Evolutionary conservation across 23 tunicate genomes (phyloP), one percentile per base, ranked within the genome.

Genomic region (Aplidium turbinatum): DNA sequence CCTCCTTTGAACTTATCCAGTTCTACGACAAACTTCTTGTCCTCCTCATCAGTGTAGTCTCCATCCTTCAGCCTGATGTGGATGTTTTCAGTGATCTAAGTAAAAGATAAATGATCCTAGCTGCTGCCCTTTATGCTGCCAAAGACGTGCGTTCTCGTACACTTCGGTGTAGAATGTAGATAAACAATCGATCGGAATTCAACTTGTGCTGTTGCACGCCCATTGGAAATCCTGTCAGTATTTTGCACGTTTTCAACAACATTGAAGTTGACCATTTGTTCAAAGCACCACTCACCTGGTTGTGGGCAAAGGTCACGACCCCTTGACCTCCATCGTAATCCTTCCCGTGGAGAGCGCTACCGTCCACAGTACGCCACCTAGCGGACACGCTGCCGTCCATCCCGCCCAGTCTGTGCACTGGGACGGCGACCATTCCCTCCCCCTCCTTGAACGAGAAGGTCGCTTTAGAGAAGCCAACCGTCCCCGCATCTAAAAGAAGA

Each of bases 401-500:
- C 16, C 97, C 97, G 21, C 97, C 97, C 1, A 91, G 74, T 29
- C 97, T 35, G 58, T 91, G 91, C 0, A 91, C 78, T 3, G 86
- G 90, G 13, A 91, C 35, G 13, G 55, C 9, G 4, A 85, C 80
- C 5, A 32, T 46, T 0, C 83, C 91, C 19, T 91, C 97, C 13
- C 73, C 81, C 30, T 89, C 82, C 31, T 84, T 84, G 62, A 91
- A 79, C 20, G 97, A 78, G 78, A 77, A 84, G 6, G 91, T 76
- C 19, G 92, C 81, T 47, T 91, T 91, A 16, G 97, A 84, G 50
- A 91, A 91, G 55, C 97, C 97, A 38, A 91, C 82, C 6, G 97
- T 91, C 18, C 97, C 97, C 55, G 97, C 84, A 75, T 91, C 97
- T 90, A 60, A 35, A 80, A 30, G 34, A n/a, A n/a, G n/a, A n/a